Percentiles rank a stretch among this genome's conserved stretches.
phyloP scores from a whole-genome alignment of 2,113 vertebrate species.

The Vombatus ursinus region DNA sequence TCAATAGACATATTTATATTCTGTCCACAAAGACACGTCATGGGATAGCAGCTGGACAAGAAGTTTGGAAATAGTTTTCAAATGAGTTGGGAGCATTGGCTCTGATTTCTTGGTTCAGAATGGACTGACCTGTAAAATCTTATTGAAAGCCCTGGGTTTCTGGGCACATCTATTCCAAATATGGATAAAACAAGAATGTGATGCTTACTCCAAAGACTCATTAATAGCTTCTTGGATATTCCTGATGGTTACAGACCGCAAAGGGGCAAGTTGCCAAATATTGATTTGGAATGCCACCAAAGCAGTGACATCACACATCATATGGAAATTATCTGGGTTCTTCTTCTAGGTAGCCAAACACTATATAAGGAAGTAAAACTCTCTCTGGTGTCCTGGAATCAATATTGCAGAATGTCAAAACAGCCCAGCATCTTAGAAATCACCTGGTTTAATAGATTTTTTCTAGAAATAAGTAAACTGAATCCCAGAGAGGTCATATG shows the following conservation, averaged over 20 bases:
- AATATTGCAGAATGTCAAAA: not conserved
- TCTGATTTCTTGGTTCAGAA: constrained; percentile 40
- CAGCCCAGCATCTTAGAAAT: not conserved
- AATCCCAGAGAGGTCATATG: not conserved
- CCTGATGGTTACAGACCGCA: not conserved
- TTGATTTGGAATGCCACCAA: not conserved
- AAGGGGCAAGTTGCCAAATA: constrained; percentile 13
- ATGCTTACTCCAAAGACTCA: constrained; percentile 35
- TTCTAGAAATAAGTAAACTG: not conserved
- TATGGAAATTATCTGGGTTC: not conserved
- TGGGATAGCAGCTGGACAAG: not conserved
- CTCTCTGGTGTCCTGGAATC: not conserved
- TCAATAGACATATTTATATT: constrained; percentile 4
- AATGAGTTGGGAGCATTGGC: not conserved
- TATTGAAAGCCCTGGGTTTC: constrained; percentile 30
- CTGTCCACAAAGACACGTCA: constrained; percentile 28
- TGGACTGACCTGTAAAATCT: constrained; percentile 41
- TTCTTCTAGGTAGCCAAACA: not conserved
- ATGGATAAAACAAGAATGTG: constrained; percentile 1
- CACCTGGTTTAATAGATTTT: not conserved
- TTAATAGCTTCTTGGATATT: constrained; percentile 31
- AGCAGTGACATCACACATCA: not conserved
- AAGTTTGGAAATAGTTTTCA: constrained; percentile 47
- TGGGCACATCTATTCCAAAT: constrained; percentile 36
- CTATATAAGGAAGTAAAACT: not conserved